These are phyloP conservation scores for Corythornis cristatus DNA, from an alignment of 2,113 vertebrate genomes.

Conservation along the genomic window DNA sequence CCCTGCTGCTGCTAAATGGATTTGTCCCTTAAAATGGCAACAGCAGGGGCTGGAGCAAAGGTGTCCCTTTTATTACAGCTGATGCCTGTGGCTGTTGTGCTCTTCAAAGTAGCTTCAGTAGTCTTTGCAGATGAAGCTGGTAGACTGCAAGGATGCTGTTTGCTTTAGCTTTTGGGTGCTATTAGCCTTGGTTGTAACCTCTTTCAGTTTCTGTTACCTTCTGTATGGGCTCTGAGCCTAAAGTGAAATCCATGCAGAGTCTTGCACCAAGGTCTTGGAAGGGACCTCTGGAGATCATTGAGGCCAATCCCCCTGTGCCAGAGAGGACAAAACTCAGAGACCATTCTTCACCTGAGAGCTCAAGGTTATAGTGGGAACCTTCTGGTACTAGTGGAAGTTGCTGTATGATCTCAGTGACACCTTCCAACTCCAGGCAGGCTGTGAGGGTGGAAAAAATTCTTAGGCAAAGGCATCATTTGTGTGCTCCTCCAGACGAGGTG, in stretches of 20 bases:
- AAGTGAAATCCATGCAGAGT: neutral
- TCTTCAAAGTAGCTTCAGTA: neutral
- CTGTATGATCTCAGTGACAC: rapidly evolving
- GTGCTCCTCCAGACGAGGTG: neutral
- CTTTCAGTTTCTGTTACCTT: neutral
- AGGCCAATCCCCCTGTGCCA: no score
- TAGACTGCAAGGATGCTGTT: conserved; percentile 22
- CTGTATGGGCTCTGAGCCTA: neutral
- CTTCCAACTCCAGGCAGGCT: neutral
- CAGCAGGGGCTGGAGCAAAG: neutral
- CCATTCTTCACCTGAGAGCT: neutral
- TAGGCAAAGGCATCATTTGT: neutral
- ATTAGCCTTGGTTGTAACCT: conserved; percentile 37
- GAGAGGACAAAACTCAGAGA: neutral
- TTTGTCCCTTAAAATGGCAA: neutral
- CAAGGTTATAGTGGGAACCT: neutral
- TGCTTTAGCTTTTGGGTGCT: conserved; percentile 28
- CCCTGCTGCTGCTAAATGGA: neutral
- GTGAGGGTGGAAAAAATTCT: neutral
- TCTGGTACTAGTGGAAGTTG: neutral
- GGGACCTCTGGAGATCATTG: no score
- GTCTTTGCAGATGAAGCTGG: neutral
- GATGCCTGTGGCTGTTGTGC: neutral
- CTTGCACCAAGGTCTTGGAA: neutral
- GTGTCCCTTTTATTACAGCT: neutral